Evolutionary conservation across 2,113 vertebrate species (phyloP), one percentile per base, ranked within the genome.

Genomic region (Oryzias javanicus): DNA sequence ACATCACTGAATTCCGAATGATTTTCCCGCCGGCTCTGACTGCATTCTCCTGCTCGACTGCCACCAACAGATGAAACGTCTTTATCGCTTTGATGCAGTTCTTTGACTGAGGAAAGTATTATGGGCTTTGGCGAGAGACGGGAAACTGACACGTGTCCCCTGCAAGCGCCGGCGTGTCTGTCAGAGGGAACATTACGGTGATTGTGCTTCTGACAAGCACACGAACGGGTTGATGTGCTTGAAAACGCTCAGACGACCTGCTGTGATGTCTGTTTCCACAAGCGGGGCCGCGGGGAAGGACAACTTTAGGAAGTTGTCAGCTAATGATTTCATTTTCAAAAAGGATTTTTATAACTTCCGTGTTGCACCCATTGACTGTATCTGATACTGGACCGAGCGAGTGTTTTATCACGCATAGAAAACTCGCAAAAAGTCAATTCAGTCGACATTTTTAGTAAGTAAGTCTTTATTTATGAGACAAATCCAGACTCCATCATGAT

Each of bases 81-180:
- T 83, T 74, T 55, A 74, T 81, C 78, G 74, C 80, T 47, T 64
- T 78, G 82, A 84, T 66, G 61, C 51, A 56, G 64, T 72, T 59
- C 42, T 52, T 61, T 64, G 65, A 72, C 63, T 67, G 70, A 42
- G 18, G 56, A 59, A 61, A 45, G 47, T 58, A 58, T 60, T 70
- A 60, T 58, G 62, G 64, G 72, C 49, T 70, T 50, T 63, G 78
- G 19, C 29, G 59, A 14, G 22, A 53, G 47, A 61, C 62, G 48
- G 53, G 25, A 67, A 67, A 69, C 56, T 64, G 74, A 83, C 70
- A 66, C n/a, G 6, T 40, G 53, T 57, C 50, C 66, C 61, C 64
- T 20, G 5, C 51, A 54, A 74, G 60, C 66, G 22, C 46, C 17
- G 17, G 62, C 59, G 58, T 41, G 49, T 60, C 72, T 66, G 70